phyloP scores from a whole-genome alignment of 2,888 invertebrate species.

The Epiperipatus broadwayi region DNA sequence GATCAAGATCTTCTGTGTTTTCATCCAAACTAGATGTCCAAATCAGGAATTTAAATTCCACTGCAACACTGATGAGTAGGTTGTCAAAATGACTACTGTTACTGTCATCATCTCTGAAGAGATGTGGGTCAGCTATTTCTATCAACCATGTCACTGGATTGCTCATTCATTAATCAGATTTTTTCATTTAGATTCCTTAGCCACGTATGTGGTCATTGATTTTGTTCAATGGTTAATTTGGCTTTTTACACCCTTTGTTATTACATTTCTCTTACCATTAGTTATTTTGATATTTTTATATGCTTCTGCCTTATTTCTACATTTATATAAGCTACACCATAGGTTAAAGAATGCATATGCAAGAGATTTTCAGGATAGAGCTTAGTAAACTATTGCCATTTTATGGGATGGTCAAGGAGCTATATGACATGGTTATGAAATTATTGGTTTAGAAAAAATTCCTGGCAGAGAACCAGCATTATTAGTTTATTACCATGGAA shows the following conservation, averaged over 20 bases:
- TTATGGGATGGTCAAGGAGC: slow-evolving; percentile 93
- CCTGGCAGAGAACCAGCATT: slow-evolving; percentile 65
- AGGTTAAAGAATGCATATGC: slow-evolving; percentile 40
- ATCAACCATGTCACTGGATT: too few species aligned
- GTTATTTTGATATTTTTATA: slow-evolving; percentile 63
- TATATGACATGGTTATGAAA: slow-evolving; percentile 63
- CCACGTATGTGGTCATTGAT: slow-evolving; percentile 19
- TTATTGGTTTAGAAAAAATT: slow-evolving; percentile 72
- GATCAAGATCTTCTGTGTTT: too few species aligned
- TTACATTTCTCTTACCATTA: slow-evolving; percentile 62
- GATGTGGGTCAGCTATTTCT: too few species aligned
- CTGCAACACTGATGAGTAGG: too few species aligned
- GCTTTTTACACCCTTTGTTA: slow-evolving; percentile 27
- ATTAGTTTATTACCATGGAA: slow-evolving; percentile 89
- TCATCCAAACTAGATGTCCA: too few species aligned
- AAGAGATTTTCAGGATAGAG: slow-evolving; percentile 64
- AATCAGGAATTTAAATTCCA: too few species aligned
- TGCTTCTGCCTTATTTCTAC: slow-evolving; percentile 57
- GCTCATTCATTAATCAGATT: too few species aligned
- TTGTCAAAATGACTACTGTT: too few species aligned
- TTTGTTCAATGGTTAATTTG: slow-evolving; percentile 26
- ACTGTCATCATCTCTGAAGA: too few species aligned
- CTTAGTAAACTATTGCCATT: slow-evolving; percentile 63
- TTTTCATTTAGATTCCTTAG: too few species aligned
- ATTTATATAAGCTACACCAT: slow-evolving; percentile 60